Percentiles rank a stretch among this genome's conserved stretches.
Conservation (phyloP, 2,888 invertebrate genomes). For the Crocallis elinguaria region DNA sequence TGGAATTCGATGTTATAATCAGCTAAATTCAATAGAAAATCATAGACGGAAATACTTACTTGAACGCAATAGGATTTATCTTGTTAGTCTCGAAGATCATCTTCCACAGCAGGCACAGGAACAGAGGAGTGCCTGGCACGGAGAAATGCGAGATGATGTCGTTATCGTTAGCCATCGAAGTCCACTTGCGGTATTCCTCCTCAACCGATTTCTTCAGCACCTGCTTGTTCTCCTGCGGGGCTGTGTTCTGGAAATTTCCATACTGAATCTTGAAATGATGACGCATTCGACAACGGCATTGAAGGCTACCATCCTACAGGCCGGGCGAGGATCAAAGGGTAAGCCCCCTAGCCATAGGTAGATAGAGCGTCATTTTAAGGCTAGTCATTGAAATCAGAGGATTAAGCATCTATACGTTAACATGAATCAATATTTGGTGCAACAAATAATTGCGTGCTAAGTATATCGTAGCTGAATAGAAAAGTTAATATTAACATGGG, state of each 20-base stretch:
- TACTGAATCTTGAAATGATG: slow-evolving; percentile 1
- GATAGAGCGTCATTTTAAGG: too few relatives aligned
- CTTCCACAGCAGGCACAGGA: slow-evolving; percentile 97
- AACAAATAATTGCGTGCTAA: too few relatives aligned
- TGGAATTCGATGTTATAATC: too few relatives aligned
- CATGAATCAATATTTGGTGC: too few relatives aligned
- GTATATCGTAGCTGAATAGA: too few relatives aligned
- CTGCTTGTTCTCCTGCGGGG: slow-evolving; percentile 95
- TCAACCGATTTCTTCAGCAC: slow-evolving; percentile 96
- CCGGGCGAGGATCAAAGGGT: not conserved
- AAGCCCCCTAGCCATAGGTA: too few relatives aligned
- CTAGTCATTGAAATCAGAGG: too few relatives aligned
- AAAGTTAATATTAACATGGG: too few relatives aligned
- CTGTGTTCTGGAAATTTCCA: slow-evolving; percentile 85
- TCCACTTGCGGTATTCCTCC: slow-evolving; percentile 98
- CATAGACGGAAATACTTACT: too few relatives aligned
- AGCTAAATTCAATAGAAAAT: too few relatives aligned
- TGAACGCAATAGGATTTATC: slow-evolving; percentile 97
- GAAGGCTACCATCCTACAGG: not conserved
- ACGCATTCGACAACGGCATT: slow-evolving; percentile 7
- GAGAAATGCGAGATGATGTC: slow-evolving; percentile 98
- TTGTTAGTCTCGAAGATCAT: slow-evolving; percentile 97
- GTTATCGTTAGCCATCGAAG: slow-evolving; percentile 98
- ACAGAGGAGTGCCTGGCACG: slow-evolving; percentile 95
- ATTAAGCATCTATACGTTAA: too few relatives aligned